A percentile compares a stretch with the other conserved stretches of the same genome.
Conservation (phyloP, 2,797 vertebrate species). For the Toxotes lorentzi region DNA sequence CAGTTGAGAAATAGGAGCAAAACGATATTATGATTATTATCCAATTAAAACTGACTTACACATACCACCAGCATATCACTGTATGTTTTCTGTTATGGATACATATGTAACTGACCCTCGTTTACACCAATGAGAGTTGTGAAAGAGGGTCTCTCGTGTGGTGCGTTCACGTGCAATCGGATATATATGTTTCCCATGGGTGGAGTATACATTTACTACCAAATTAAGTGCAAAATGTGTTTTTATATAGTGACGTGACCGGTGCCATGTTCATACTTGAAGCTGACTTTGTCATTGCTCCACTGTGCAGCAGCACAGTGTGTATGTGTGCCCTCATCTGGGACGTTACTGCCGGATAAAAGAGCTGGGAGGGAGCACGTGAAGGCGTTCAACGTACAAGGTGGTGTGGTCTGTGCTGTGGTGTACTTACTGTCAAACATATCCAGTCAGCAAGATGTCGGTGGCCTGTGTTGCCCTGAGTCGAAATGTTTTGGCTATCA, state of each 20-base stretch:
- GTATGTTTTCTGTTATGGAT: background rate
- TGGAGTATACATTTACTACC: background rate
- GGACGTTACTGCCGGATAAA: background rate
- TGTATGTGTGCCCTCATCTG: background rate
- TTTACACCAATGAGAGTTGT: slow-evolving; percentile 46
- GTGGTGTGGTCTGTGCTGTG: too few species aligned
- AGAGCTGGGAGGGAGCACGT: background rate
- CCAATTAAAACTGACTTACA: background rate
- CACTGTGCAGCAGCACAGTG: background rate
- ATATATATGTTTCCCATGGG: accelerated
- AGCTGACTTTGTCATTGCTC: background rate
- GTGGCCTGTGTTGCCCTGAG: slow-evolving; percentile 49
- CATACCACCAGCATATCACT: background rate
- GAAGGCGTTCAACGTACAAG: slow-evolving; percentile 24
- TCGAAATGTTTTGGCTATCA: slow-evolving; percentile 63
- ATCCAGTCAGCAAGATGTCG: slow-evolving; percentile 64
- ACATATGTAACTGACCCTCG: slow-evolving; percentile 52
- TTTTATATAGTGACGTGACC: background rate
- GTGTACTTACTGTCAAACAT: background rate
- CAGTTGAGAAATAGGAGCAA: too few species aligned
- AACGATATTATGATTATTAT: too few species aligned
- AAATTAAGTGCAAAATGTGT: background rate
- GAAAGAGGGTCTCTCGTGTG: slow-evolving; percentile 41
- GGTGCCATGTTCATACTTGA: background rate
- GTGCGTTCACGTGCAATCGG: slow-evolving; percentile 39